Evolutionary conservation across 2,113 vertebrate genomes (phyloP).

Genomic region (Cochlearius cochlearius): DNA sequence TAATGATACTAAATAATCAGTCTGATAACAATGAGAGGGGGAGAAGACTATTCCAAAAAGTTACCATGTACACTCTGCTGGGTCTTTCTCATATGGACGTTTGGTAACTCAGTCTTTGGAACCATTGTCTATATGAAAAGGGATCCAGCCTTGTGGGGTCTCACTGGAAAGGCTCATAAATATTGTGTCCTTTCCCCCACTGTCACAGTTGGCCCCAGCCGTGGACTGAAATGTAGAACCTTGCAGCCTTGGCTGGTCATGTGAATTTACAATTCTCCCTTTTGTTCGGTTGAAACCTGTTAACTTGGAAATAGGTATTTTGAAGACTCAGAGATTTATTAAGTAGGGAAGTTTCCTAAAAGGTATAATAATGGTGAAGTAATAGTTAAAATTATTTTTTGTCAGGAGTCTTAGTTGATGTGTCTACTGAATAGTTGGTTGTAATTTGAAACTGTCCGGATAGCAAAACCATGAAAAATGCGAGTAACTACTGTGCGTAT

Average conservation of each 20-base stretch:
- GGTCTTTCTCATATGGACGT: background rate
- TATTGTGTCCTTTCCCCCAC: background rate
- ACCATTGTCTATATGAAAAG: background rate
- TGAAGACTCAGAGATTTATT: background rate
- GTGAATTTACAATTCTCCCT: background rate
- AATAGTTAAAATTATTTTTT: background rate
- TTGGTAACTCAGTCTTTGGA: background rate
- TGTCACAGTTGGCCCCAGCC: background rate
- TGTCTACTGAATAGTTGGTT: background rate
- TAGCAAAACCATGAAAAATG: slow-evolving; percentile 49
- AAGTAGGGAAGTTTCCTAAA: background rate
- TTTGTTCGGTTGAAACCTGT: background rate
- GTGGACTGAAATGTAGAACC: background rate
- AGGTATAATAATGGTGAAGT: background rate
- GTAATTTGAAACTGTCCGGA: slow-evolving; percentile 13
- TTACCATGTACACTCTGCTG: background rate
- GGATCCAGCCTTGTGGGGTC: background rate
- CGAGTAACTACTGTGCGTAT: slow-evolving; percentile 43
- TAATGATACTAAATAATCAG: background rate
- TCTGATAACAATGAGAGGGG: background rate
- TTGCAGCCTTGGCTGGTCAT: background rate
- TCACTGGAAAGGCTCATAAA: background rate
- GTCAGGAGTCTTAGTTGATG: background rate
- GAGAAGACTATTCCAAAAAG: background rate
- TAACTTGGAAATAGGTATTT: background rate